phyloP scores from a whole-genome alignment of 2,797 vertebrate species.

The Lutjanus argentimaculatus region DNA sequence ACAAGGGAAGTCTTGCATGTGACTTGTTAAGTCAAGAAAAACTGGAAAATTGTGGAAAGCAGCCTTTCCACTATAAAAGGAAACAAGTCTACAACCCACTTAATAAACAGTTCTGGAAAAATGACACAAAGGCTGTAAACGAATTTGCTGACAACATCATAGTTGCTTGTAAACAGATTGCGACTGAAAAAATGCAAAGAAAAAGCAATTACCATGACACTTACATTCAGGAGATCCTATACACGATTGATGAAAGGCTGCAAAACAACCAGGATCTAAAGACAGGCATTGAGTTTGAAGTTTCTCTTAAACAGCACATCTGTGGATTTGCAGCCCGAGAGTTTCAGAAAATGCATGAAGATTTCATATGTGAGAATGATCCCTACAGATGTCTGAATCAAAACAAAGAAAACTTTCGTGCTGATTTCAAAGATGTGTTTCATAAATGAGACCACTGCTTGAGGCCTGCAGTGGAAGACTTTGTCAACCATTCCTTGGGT shows the following conservation, averaged over 20 bases:
- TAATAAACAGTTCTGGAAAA: no score
- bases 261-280: not conserved
- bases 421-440: slow-evolving; percentile 78
- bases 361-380: slow-evolving; percentile 69
- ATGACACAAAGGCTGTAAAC: fast-evolving
- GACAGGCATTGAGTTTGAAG: slow-evolving; percentile 55
- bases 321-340: slow-evolving; percentile 59
- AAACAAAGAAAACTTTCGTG: slow-evolving; percentile 66
- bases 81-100: no score
- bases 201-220: slow-evolving; percentile 72
- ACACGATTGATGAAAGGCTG: slow-evolving; percentile 62
- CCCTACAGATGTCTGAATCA: slow-evolving; percentile 53
- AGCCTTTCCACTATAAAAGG: not conserved
- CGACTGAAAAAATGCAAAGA: not conserved
- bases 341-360: slow-evolving; percentile 78
- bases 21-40: slow-evolving; percentile 6
- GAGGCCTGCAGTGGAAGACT: slow-evolving; percentile 63
- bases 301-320: slow-evolving; percentile 76
- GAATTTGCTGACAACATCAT: slow-evolving; percentile 56
- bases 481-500: slow-evolving; percentile 63
- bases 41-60: not conserved
- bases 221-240: slow-evolving; percentile 72
- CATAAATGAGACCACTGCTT: slow-evolving; percentile 70
- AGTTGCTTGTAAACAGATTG: slow-evolving; percentile 16
- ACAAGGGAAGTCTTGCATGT: slow-evolving; percentile 37